Percentiles rank a stretch among this genome's conserved stretches.
These are phyloP conservation scores for Acrobasis consociella DNA, from an alignment of 2,888 invertebrate genomes.

Conservation along the genomic window DNA sequence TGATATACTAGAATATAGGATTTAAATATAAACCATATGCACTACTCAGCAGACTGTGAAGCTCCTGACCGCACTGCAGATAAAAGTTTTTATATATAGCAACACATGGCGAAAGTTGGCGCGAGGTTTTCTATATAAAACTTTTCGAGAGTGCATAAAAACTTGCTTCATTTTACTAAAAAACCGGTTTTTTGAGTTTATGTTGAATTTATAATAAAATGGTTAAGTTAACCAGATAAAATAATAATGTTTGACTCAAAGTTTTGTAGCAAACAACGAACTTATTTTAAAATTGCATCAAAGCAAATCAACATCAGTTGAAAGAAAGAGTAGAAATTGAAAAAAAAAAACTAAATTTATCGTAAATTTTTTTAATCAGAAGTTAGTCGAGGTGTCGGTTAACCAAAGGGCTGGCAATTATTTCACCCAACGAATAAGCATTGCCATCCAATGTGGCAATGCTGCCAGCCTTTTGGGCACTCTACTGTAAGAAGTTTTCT, in stretches of 20 bases:
- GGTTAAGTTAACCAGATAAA: neutral
- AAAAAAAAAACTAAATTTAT: neutral
- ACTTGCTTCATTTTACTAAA: neutral
- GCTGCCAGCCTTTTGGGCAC: no score
- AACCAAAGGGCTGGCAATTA: no score
- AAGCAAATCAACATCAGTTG: no score
- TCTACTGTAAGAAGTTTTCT: no score
- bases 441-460: no score
- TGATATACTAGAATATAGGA: neutral
- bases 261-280: neutral
- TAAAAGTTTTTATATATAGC: slow-evolving; percentile 12
- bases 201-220: neutral
- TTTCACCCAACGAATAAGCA: no score
- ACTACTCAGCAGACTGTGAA: slow-evolving; percentile 3
- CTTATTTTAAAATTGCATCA: no score
- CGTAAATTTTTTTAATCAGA: no score
- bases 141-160: slow-evolving; percentile 14
- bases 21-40: neutral
- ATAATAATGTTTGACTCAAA: neutral
- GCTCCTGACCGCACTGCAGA: slow-evolving; percentile 15
- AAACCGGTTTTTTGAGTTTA: neutral
- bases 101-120: slow-evolving; percentile 4
- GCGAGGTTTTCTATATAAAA: slow-evolving; percentile 34
- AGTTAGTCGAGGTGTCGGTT: no score
- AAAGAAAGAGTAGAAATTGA: no score